Evolutionary conservation across 2,113 vertebrate species (phyloP), one percentile per base, ranked within the genome.

Genomic region (Hyperoodon ampullatus): DNA sequence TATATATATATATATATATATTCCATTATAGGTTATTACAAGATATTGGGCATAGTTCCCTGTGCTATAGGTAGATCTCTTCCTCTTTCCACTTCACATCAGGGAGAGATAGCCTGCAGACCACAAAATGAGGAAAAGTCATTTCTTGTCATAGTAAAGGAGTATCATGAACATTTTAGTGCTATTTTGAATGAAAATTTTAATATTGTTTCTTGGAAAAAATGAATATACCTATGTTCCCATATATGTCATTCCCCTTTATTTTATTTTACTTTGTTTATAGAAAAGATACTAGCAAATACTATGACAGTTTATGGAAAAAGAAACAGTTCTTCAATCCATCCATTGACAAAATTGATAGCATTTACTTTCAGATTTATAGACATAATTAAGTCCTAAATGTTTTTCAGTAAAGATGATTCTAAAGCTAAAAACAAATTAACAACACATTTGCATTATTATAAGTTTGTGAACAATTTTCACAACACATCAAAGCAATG

Each of bases 361-460:
- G 21, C 16, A 90, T 77, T 83, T 83, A 44, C 19, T 60, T 81
- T 86, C 66, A 11, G 21, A 78, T 77, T 90, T 47, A 87, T 83
- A 93, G 63, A 19, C 2, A 60, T 9, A 87, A 55, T 86, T 93
- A 96, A 50, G 10, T 87, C 24, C 16, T 87, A 90, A 90, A 71
- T 71, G 18, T n/a, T 87, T 92, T 95, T 8, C 14, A 47, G 6
- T 77, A 35, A 58, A 21, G 19, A 81, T 77, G 39, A 82, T 75
- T 39, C 9, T 77, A 90, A 93, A 70, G 15, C 11, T 63, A 93
- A 87, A 95, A 75, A n/a, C 15, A 90, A 92, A 93, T 70, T 39
- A 85, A 74, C 3, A 70, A 39, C 24, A 55, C 11, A 85, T 66
- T 94, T 88, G 30, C 19, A 65, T 60, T 55, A 80, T 78, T 85